Evolutionary conservation across 2,113 vertebrate species (phyloP).

Genomic region (Aphelocoma coerulescens): DNA sequence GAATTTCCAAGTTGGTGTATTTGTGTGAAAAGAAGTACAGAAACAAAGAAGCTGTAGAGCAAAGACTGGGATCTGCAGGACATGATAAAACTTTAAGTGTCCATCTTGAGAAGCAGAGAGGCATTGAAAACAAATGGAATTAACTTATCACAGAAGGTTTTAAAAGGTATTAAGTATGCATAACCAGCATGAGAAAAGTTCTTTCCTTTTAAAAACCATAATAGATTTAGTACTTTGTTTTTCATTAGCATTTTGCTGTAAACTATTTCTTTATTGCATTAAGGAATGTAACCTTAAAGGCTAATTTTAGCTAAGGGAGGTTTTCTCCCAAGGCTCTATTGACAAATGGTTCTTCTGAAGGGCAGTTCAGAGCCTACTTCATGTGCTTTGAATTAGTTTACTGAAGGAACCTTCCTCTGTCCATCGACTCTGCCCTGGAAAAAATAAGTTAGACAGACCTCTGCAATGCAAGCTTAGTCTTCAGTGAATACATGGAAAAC

Average conservation of each 20-base stretch:
- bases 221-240: neutral
- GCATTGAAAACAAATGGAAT: neutral
- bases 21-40: neutral
- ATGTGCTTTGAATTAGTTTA: neutral
- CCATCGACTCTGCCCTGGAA: neutral
- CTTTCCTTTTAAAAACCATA: neutral
- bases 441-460: neutral
- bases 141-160: neutral
- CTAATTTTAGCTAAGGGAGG: neutral
- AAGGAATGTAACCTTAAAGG: neutral
- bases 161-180: neutral
- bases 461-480: neutral
- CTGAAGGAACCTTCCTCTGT: neutral
- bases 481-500: neutral
- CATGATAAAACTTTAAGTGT: neutral
- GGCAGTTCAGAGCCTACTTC: neutral
- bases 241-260: neutral
- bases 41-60: neutral
- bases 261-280: slow-evolving; percentile 4
- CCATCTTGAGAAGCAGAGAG: neutral
- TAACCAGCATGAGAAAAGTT: neutral
- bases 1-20: neutral
- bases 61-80: neutral
- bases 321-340: neutral
- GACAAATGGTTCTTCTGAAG: slow-evolving; percentile 14